Base-by-base conservation (phyloP, 2,797 vertebrate species). In the Meda fulgida region DNA sequence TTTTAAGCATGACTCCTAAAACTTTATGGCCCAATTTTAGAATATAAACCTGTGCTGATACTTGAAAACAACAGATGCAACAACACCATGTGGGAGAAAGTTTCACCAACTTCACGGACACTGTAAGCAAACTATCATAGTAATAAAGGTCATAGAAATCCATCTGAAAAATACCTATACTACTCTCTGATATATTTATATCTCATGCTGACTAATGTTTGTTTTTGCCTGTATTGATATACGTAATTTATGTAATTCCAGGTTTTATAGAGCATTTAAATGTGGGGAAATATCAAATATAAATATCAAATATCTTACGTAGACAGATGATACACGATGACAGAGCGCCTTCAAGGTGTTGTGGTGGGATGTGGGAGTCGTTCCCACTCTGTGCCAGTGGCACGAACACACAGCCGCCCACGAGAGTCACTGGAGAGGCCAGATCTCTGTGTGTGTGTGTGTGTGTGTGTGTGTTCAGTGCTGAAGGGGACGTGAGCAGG, bases 291-390 rank as follows among this genome's bases (percentile, higher is more conserved):
- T 26, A n/a, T n/a, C n/a, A n/a, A n/a, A n/a, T n/a, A n/a, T n/a
- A n/a, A n/a, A n/a, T n/a, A n/a, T n/a, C 6, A 75, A 4, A 53
- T 53, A 34, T 34, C 11, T 4, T 7, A 23, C 14, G 34, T 1
- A 43, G 55, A 19, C 75, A 60, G 34, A 77, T 43, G n/a, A 10
- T 43, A 13, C 51, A 31, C 7, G 36, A 81, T 82, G 80, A 73
- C 69, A 16, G 53, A 73, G 55, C 13, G 69, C 80, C 80, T 82
- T 43, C 69, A 34, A 81, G 80, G 69, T 73, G 55, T 63, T 82
- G 34, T 46, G 80, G 23, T 48, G 38, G 53, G 69, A 60, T 73
- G 80, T 82, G 80, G 80, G 80, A 73, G 80, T 82, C 6, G 7
- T 73, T 81, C 34, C 51, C 67, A 70, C 66, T 81, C 66, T 58